Percentiles rank a stretch among this genome's conserved stretches.
phyloP scores from a whole-genome alignment of 2,888 invertebrate genomes.

The Amorpha juglandis region DNA sequence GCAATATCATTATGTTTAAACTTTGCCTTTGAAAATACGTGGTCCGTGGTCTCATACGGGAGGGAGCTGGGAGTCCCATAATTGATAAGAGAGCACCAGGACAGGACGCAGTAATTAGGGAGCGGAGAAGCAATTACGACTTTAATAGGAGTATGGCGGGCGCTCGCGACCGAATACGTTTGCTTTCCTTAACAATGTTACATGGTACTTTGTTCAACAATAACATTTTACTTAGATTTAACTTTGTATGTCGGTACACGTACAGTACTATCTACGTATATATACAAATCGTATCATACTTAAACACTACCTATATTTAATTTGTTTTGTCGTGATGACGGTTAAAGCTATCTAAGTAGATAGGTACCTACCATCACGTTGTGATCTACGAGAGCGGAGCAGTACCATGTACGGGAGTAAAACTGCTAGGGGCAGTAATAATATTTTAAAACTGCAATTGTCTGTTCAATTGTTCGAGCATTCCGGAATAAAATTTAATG shows the following conservation, averaged over 20 bases:
- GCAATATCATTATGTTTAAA: slow-evolving; percentile 34
- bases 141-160: slow-evolving; percentile 56
- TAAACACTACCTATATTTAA: no score
- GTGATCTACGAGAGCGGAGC: no score
- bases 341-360: no score
- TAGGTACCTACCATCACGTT: no score
- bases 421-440: no score
- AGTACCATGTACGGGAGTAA: no score
- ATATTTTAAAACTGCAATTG: no score
- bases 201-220: slow-evolving; percentile 36
- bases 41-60: slow-evolving; percentile 43
- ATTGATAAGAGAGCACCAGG: slow-evolving; percentile 60
- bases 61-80: slow-evolving; percentile 44
- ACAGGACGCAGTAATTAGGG: slow-evolving; percentile 65
- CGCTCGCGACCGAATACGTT: slow-evolving; percentile 45
- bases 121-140: slow-evolving; percentile 62
- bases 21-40: slow-evolving; percentile 47
- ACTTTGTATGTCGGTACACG: slow-evolving; percentile 11
- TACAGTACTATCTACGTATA: no score
- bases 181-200: slow-evolving; percentile 47
- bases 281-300: no score
- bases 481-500: no score
- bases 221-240: slow-evolving; percentile 29
- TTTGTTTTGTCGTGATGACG: no score
- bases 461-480: no score